Conservation (phyloP, 2,888 invertebrate genomes). For the Aelia acuminata region DNA sequence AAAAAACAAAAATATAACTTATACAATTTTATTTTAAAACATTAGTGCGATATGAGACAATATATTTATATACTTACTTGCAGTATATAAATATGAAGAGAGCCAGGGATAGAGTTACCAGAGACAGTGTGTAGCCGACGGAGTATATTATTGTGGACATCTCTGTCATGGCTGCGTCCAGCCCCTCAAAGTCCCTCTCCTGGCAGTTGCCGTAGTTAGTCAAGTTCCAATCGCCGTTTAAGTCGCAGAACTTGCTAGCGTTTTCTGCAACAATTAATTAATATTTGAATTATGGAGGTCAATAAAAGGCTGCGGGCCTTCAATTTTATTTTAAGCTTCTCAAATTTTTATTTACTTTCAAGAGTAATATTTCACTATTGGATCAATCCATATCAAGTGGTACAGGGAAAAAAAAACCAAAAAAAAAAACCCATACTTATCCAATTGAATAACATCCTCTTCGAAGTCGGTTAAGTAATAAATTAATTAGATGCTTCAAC, state of each 20-base stretch:
- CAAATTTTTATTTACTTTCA: too few relatives aligned
- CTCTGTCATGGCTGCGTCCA: conserved; percentile 69
- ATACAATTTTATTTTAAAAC: too few relatives aligned
- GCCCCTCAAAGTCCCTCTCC: conserved; percentile 72
- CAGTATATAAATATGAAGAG: conserved; percentile 90
- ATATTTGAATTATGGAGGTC: too few relatives aligned
- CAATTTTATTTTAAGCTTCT: neutral
- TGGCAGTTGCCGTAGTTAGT: conserved; percentile 82
- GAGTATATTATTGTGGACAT: conserved; percentile 85
- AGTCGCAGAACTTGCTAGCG: conserved; percentile 82
- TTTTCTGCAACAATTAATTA: conserved; percentile 79
- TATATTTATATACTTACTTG: conserved; percentile 82
- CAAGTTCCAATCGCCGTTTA: conserved; percentile 86
- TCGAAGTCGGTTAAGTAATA: too few relatives aligned
- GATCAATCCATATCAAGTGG: too few relatives aligned
- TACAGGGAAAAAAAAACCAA: too few relatives aligned
- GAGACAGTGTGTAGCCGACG: conserved; percentile 86
- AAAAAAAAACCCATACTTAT: too few relatives aligned
- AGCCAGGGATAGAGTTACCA: conserved; percentile 84
- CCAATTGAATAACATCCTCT: too few relatives aligned
- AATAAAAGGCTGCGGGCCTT: neutral
- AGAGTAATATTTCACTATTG: too few relatives aligned
- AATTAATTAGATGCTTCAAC: too few relatives aligned
- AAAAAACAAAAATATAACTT: too few relatives aligned
- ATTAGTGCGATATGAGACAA: too few relatives aligned